These are phyloP conservation scores for Sesamia nonagrioides DNA, from an alignment of 1,140 invertebrate genomes.

Conservation along the genomic window DNA sequence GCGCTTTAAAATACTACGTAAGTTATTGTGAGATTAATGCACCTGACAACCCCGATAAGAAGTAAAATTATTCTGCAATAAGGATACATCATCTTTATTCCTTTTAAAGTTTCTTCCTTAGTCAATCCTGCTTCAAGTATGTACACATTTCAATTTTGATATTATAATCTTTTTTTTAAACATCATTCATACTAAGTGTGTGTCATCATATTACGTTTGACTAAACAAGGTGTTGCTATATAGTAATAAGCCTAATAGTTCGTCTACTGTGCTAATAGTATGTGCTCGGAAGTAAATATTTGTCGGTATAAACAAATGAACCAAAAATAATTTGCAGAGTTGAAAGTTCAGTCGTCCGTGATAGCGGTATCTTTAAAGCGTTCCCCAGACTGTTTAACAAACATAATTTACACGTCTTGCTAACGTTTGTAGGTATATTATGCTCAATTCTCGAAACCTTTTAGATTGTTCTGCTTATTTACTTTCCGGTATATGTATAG, in stretches of 20 bases:
- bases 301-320: slow-evolving; percentile 9
- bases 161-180: no score
- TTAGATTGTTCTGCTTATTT: neutral
- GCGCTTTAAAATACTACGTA: slow-evolving; percentile 41
- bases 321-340: slow-evolving; percentile 31
- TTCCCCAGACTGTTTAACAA: slow-evolving; percentile 25
- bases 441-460: slow-evolving; percentile 34
- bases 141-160: no score
- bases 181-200: no score
- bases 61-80: no score
- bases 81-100: no score
- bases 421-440: slow-evolving; percentile 18
- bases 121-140: no score
- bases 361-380: slow-evolving; percentile 27
- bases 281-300: neutral
- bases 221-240: neutral
- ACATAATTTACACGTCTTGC: slow-evolving; percentile 13
- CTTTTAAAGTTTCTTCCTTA: no score
- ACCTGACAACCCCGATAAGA: neutral
- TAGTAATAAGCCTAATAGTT: neutral
- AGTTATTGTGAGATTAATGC: neutral
- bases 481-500: slow-evolving; percentile 7
- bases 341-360: slow-evolving; percentile 48
- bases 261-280: no score
- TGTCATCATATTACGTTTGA: neutral